Evolutionary conservation across 2,888 invertebrate species (phyloP), one percentile per base, ranked within the genome.

Genomic region (Cerastis rubricosa): DNA sequence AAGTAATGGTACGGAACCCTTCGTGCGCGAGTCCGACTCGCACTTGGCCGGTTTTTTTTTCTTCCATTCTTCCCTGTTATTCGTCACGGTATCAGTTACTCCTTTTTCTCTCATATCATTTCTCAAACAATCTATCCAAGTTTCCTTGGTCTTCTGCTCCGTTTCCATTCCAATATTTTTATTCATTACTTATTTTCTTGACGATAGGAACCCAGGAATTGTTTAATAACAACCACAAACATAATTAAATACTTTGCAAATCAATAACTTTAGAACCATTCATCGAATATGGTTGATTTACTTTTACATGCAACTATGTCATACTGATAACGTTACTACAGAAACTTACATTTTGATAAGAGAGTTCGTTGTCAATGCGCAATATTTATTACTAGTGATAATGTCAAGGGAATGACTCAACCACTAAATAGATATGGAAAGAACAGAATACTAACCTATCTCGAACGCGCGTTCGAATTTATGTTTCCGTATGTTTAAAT

Each of bases 371-470:
- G 63, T 63, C 29, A 57, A 49, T 71, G 47, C 49, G 61, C 14
- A 54, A 57, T 79, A 66, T 79, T 66, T 70, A 80, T 72, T 70
- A 29, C 54, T 45, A 22, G n/a, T 7, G 57, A 74, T 84, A 77
- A 77, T 49, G 14, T 51, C 57, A 66, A 67, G 72, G 57, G 9
- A 25, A 59, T 83, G 84, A 83, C 40, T 83, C 84, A 84, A 14
- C 45, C 14, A 25, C 19, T n/a, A 45, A 45, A 25, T 59, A 49
- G n/a, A 29, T 74, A 66, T 8, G 17, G 17, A 64, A 59, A 12
- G 8, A 25, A 29, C 29, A 29, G 29, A 70, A 4, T 40, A 1
- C 54, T n/a, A 54, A 59, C 29, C 14, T 49, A 43, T 4, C 64
- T 43, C 64, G 5, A 9, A 35, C 19, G 19, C n/a, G 35, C 35